A percentile compares a stretch with the other conserved stretches of the same genome.
Evolutionary conservation across 2,797 vertebrate genomes (phyloP).

Genomic region (Pitangus sulphuratus): DNA sequence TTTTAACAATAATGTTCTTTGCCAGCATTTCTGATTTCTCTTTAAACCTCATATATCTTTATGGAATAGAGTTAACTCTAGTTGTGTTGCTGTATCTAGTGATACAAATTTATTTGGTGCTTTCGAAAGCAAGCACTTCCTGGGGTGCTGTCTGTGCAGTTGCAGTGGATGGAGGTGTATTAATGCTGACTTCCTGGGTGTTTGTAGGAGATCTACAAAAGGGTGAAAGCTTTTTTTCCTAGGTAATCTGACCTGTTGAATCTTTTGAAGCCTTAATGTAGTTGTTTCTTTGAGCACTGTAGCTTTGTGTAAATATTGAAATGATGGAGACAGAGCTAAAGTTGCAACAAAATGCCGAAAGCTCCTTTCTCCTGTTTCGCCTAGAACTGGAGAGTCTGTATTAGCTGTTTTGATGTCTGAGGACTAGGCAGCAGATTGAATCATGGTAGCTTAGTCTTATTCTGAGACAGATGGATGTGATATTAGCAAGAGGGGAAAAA

Average conservation of each 20-base stretch:
- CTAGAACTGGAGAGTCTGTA: neutral
- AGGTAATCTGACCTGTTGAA: neutral
- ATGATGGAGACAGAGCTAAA: neutral
- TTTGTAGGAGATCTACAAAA: neutral
- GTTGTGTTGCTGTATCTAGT: neutral
- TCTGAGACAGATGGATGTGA: neutral
- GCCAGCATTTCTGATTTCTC: neutral
- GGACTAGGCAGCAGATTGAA: neutral
- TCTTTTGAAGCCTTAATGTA: neutral
- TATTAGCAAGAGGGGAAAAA: neutral
- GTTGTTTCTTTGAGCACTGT: neutral
- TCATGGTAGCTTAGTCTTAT: neutral
- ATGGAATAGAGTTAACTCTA: neutral
- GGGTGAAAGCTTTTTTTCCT: neutral
- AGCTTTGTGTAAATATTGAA: neutral
- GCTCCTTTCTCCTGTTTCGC: neutral
- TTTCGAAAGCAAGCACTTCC: neutral
- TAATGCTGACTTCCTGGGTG: neutral
- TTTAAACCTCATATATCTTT: neutral
- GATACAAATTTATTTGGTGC: neutral
- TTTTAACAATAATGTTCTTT: neutral
- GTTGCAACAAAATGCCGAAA: neutral
- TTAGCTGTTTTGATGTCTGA: neutral
- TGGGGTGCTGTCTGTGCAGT: neutral
- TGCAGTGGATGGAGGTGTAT: neutral